Evolutionary conservation across 2,888 invertebrate genomes (phyloP).

Genomic region (Chaitophorus viminalis): DNA sequence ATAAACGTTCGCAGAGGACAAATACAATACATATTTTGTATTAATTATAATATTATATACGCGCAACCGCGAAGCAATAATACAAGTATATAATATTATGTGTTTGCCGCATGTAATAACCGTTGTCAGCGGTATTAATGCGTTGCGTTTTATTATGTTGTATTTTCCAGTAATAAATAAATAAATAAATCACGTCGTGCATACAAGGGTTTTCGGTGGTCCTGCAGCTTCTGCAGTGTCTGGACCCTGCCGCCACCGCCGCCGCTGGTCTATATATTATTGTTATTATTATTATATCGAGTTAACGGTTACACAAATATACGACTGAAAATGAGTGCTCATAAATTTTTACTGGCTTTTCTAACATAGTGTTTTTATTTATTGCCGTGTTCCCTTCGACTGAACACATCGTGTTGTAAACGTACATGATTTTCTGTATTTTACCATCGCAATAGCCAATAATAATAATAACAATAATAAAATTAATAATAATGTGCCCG

Average conservation of each 20-base stretch:
- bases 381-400: slow-evolving; percentile 4
- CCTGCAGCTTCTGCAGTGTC: background rate
- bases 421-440: too few species aligned
- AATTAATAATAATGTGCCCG: too few species aligned
- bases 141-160: background rate
- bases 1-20: too few species aligned
- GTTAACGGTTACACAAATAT: slow-evolving; percentile 7
- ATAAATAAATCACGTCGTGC: slow-evolving; percentile 16
- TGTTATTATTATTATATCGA: slow-evolving; percentile 1
- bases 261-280: too few species aligned
- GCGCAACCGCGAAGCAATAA: background rate
- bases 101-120: too few species aligned
- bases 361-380: slow-evolving; percentile 49
- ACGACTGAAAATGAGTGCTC: slow-evolving; percentile 46
- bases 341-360: slow-evolving; percentile 52
- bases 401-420: background rate
- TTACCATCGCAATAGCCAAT: too few species aligned
- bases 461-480: too few species aligned
- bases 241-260: background rate
- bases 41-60: too few species aligned
- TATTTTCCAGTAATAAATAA: slow-evolving; percentile 25
- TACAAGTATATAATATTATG: too few species aligned
- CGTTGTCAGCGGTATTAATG: background rate
- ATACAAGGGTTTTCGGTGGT: background rate
- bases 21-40: too few species aligned